phyloP scores from a whole-genome alignment of 30 jellyfish, hydroid and myxozoan species.

The Calvadosia cruxmelitensis region DNA sequence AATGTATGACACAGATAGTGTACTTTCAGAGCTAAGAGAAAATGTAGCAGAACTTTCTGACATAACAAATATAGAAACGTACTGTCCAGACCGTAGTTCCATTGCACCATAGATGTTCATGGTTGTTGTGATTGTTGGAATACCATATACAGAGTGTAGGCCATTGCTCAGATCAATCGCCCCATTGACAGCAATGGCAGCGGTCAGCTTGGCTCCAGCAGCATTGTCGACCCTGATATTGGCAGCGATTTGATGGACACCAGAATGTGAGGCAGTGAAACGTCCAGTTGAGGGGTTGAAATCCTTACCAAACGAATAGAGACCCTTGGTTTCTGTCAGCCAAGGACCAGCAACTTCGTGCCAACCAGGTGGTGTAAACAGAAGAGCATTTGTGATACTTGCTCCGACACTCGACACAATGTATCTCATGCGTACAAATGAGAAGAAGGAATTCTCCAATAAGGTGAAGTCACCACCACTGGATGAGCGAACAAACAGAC shows the following conservation, averaged over 20 bases:
- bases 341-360: conserved; percentile 45
- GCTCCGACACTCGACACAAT: conserved; percentile 79
- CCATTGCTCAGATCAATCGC: conserved; percentile 44
- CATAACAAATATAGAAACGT: conserved; percentile 26
- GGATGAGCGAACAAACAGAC: conserved; percentile 41
- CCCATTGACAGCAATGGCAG: conserved; percentile 57
- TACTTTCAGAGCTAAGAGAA: conserved; percentile 33
- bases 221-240: conserved; percentile 26
- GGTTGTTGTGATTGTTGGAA: conserved; percentile 37
- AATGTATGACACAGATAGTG: conserved; percentile 53
- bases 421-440: conserved; percentile 66
- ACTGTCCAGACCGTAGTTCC: conserved; percentile 61
- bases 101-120: conserved; percentile 60
- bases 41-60: conserved; percentile 17
- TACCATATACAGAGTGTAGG: conserved; percentile 39
- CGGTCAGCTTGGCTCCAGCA: conserved; percentile 29
- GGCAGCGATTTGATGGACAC: conserved; percentile 66
- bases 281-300: conserved; percentile 53
- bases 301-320: conserved; percentile 80
- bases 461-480: conserved; percentile 31
- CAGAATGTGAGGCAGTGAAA: conserved; percentile 88
- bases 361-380: conserved; percentile 57
- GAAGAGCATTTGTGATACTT: conserved; percentile 24
- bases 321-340: conserved; percentile 53
- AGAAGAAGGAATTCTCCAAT: conserved; percentile 41